phyloP scores from a whole-genome alignment of 2,797 vertebrate genomes.

The Poecilia wingei region DNA sequence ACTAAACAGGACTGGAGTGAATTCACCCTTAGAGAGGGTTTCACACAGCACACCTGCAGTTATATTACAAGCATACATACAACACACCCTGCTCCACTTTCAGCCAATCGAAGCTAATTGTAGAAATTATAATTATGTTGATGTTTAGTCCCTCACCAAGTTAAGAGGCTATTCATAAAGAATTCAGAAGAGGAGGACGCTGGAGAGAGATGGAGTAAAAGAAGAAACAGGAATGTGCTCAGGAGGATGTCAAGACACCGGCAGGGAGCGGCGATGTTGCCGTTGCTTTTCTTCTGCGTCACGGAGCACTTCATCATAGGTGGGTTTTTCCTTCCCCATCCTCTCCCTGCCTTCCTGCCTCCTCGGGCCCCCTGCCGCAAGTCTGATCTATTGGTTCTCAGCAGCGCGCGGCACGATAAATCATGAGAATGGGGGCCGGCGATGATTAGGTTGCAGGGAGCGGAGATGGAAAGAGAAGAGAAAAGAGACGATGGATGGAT shows the following conservation, averaged over 20 bases:
- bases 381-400: constrained; percentile 93
- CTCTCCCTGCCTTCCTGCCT: constrained; percentile 73
- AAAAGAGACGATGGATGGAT: constrained; percentile 58
- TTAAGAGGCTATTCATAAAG: constrained; percentile 32
- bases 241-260: constrained; percentile 59
- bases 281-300: constrained; percentile 73
- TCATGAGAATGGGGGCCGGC: constrained; percentile 92
- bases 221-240: constrained; percentile 58
- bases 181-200: constrained; percentile 42
- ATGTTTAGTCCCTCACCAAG: constrained; percentile 31
- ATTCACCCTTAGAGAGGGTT: neutral
- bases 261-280: constrained; percentile 73
- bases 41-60: neutral
- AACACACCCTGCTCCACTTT: constrained; percentile 19
- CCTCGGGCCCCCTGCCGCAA: constrained; percentile 80
- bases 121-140: constrained; percentile 45
- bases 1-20: too few species aligned
- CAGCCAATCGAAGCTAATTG: constrained; percentile 52
- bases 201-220: constrained; percentile 50
- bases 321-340: constrained; percentile 80
- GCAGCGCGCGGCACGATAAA: constrained; percentile 90
- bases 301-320: constrained; percentile 90
- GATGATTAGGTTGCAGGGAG: constrained; percentile 86
- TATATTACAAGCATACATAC: neutral
- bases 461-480: constrained; percentile 48